phyloP scores from a whole-genome alignment of 2,113 vertebrate genomes.

The Aegotheles bennettii region DNA sequence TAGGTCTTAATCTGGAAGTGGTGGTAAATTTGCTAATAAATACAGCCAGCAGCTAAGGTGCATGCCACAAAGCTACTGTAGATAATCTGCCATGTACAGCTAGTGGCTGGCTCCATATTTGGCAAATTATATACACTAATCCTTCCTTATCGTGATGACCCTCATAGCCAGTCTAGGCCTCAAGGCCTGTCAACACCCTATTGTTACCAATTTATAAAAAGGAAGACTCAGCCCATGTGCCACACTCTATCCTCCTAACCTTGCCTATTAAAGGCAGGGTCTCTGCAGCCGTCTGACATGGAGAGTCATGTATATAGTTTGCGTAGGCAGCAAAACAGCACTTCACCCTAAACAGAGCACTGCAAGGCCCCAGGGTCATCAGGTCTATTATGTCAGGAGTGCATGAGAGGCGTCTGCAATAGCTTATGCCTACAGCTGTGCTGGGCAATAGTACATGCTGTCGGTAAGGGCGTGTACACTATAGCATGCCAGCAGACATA shows the following conservation, averaged over 20 bases:
- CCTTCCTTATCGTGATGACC: slow-evolving; percentile 43
- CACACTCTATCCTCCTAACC: background rate
- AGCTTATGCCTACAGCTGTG: background rate
- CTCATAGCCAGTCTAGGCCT: slow-evolving; percentile 16
- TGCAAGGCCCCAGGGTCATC: background rate
- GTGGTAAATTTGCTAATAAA: background rate
- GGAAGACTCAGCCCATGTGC: background rate
- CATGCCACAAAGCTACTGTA: background rate
- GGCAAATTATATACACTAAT: slow-evolving; percentile 39
- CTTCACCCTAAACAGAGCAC: background rate
- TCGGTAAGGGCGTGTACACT: background rate
- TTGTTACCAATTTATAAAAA: slow-evolving; percentile 46
- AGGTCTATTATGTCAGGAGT: background rate
- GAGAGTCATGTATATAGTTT: background rate
- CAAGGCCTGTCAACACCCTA: slow-evolving; percentile 58
- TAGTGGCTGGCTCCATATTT: slow-evolving; percentile 31
- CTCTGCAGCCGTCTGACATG: background rate
- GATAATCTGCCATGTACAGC: slow-evolving; percentile 6
- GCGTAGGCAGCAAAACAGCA: background rate
- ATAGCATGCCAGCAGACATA: background rate
- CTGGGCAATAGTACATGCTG: background rate
- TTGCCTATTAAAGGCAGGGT: slow-evolving; percentile 65
- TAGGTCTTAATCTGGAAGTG: background rate
- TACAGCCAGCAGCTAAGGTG: background rate
- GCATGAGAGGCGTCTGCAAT: background rate